Evolutionary conservation across 2,113 vertebrate species (phyloP), one percentile per base, ranked within the genome.

Genomic region (Rhabdornis inornatus): DNA sequence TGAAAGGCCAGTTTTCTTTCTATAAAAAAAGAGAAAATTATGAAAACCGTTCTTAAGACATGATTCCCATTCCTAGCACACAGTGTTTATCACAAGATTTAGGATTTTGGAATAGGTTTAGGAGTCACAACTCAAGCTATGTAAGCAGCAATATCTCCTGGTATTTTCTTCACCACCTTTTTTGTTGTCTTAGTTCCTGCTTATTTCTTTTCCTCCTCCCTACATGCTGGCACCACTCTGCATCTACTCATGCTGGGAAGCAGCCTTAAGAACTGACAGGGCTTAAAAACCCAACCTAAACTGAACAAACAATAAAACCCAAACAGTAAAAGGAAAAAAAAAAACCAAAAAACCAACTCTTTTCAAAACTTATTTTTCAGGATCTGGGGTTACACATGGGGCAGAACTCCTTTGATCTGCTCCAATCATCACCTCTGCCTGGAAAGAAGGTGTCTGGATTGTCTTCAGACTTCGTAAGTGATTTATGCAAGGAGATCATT

Each of bases 1-100:
- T 82, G 90, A 96, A 92, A 78, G 42, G 61, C 45, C 93, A 87
- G 66, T 76, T 89, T 94, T 87, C 87, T 94, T 94, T 95, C 94
- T 95, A 83, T 87, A 87, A 93, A 92, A 93, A 90, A 75, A 35
- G 11, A 87, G 27, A 95, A 84, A 59, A 56, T 42, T 50, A 89
- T 68, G 80, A 64, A 90, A 90, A 64, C 9, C 5, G 3, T 59
- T 88, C 52, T 68, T 20, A 81, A 64, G 63, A 31, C 42, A 27
- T 6, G 60, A 59, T 57, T 87, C 47, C 35, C 12, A 14, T 59
- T 83, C 44, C 28, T 47, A 78, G 40, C 33, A 53, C 23, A 74
- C 0, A 2, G 8, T 6, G 11, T 56, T 79, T 63, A 66, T 40
- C 35, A 81, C 17, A 33, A 88, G 12, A 77, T 50, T 76, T 66